Base-by-base conservation (phyloP, 2,797 vertebrate genomes). In the Borostomias antarcticus region DNA sequence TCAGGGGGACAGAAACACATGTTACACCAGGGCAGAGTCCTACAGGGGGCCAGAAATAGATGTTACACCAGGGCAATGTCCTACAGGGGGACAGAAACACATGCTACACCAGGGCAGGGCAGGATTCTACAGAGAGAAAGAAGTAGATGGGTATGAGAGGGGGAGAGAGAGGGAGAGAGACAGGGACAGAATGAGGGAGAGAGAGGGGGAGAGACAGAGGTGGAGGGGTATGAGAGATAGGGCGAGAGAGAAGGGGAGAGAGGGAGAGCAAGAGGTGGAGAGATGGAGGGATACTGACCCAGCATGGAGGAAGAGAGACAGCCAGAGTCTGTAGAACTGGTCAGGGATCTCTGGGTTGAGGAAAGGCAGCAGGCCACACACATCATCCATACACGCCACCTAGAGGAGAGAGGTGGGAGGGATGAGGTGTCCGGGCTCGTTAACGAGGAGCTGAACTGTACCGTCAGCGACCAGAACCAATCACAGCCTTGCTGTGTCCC, bases 341-440 rank as follows among this genome's bases (percentile, higher is more conserved):
- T 99, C 97, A 4, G 98, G 98, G 80, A 96, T 86, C 75, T 98
- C 96, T 0, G 95, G 97, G 80, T 99, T 98, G 70, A 98, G 94
- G 77, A 99, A 99, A 73, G 96, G 96, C 74, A 98, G 90, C 62
- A 99, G 92, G 66, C 98, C 98, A 21, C 98, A 99, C 58, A 99
- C 95, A 0, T 98, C 96, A 43, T 97, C 96, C 98, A 99, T 97
- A 81, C 98, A 99, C 69, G 96, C 95, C 72, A 99, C 97, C 97
- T 99, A 82, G 5, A 32, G 52, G 64, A 74, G 29, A 58, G 32
- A 6, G 21, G n/a, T 6, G n/a, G 35, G 29, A 32, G 53, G 17
- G 26, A 30, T 13, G 53, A 32, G 28, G 53, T n/a, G n/a, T n/a
- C n/a, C n/a, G n/a, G n/a, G n/a, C n/a, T n/a, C n/a, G n/a, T n/a